Evolutionary conservation across 2,113 vertebrate species (phyloP).

Genomic region (Xiphophorus couchianus): DNA sequence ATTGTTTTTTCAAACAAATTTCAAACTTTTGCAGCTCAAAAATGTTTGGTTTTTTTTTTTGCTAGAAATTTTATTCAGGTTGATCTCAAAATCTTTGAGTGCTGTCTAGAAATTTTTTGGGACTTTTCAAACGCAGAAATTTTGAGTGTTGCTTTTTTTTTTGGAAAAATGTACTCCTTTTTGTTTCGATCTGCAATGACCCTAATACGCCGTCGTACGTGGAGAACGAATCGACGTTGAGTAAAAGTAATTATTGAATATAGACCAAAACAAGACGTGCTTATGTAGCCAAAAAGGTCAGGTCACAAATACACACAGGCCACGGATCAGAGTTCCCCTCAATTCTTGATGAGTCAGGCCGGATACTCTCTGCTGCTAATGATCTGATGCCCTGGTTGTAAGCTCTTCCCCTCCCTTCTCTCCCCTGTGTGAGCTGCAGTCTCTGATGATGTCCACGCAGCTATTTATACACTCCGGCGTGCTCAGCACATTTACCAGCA

Average conservation of each 20-base stretch:
- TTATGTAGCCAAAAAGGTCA: slow-evolving; percentile 43
- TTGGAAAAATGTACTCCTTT: too few species aligned
- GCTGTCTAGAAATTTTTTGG: too few species aligned
- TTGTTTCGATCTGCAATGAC: too few species aligned
- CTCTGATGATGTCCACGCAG: slow-evolving; percentile 62
- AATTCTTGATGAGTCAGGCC: slow-evolving; percentile 62
- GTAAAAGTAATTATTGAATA: slow-evolving; percentile 43
- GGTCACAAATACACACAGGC: slow-evolving; percentile 8
- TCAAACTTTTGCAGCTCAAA: too few species aligned
- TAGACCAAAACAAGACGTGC: slow-evolving; percentile 27
- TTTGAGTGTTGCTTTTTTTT: too few species aligned
- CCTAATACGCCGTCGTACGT: too few species aligned
- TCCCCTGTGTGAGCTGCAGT: slow-evolving; percentile 37
- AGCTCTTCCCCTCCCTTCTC: slow-evolving; percentile 34
- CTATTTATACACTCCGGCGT: slow-evolving; percentile 72
- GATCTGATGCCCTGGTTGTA: slow-evolving; percentile 59
- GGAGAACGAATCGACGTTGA: slow-evolving; percentile 21
- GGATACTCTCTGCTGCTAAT: slow-evolving; percentile 46
- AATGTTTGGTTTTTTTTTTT: too few species aligned
- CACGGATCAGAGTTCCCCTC: slow-evolving; percentile 43
- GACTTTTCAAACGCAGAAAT: too few species aligned
- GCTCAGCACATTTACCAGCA: slow-evolving; percentile 72
- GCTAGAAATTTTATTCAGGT: too few species aligned
- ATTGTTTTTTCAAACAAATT: too few species aligned
- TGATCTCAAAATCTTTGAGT: too few species aligned